Conservation (phyloP, 2,888 invertebrate species). For the Acrobasis repandana region DNA sequence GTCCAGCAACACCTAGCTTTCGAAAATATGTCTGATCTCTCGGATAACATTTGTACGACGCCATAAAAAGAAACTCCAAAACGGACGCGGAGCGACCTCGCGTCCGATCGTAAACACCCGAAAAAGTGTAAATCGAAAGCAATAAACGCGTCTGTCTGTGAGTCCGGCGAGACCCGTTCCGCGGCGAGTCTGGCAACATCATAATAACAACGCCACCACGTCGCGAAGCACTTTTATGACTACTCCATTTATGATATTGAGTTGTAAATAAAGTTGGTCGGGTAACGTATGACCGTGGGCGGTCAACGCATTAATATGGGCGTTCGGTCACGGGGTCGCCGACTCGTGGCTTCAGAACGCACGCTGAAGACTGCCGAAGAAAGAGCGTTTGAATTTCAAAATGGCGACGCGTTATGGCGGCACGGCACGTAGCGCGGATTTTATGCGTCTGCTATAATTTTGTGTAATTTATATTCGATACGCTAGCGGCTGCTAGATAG, state of each 20-base stretch:
- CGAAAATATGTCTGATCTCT: conserved; percentile 37
- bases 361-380: conserved; percentile 36
- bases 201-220: conserved; percentile 39
- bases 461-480: conserved; percentile 79
- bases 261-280: conserved; percentile 58
- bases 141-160: conserved; percentile 71
- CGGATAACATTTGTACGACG: conserved; percentile 41
- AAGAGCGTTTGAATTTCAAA: conserved; percentile 51
- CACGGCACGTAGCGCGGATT: conserved; percentile 57
- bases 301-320: conserved; percentile 77
- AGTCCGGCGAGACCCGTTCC: conserved; percentile 42
- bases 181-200: conserved; percentile 51
- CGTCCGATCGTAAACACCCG: conserved; percentile 68
- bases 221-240: conserved; percentile 41
- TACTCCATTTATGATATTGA: conserved; percentile 43
- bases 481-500: conserved; percentile 67
- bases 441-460: conserved; percentile 68
- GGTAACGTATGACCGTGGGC: conserved; percentile 70
- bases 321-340: conserved; percentile 77
- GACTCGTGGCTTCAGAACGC: conserved; percentile 48
- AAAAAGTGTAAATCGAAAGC: conserved; percentile 74
- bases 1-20: conserved; percentile 28
- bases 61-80: conserved; percentile 62
- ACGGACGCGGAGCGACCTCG: conserved; percentile 73
- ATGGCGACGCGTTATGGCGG: conserved; percentile 52